These are phyloP conservation scores for Cenopis cana DNA, from an alignment of 2,888 invertebrate genomes.

Conservation along the genomic window DNA sequence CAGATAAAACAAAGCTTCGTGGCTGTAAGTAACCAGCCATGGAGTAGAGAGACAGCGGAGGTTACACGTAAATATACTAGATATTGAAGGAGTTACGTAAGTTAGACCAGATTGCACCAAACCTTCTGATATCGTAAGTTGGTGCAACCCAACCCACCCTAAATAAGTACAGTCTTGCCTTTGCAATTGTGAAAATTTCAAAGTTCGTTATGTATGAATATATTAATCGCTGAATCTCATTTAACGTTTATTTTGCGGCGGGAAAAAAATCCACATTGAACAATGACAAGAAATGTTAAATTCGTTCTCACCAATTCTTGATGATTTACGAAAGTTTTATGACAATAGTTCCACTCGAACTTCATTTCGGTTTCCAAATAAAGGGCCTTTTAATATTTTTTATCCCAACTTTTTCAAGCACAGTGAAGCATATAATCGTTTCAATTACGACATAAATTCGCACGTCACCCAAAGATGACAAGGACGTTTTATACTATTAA, in stretches of 20 bases:
- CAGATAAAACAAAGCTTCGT: slow-evolving; percentile 41
- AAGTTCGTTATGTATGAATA: too few relatives aligned
- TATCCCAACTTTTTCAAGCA: background rate
- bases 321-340: background rate
- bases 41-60: slow-evolving; percentile 3
- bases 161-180: too few relatives aligned
- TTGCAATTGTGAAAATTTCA: too few relatives aligned
- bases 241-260: too few relatives aligned
- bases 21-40: slow-evolving; percentile 33
- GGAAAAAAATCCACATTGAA: too few relatives aligned
- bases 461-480: background rate
- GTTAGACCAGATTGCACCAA: too few relatives aligned
- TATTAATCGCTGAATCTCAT: too few relatives aligned
- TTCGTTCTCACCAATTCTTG: background rate
- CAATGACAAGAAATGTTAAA: too few relatives aligned
- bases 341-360: slow-evolving; percentile 6
- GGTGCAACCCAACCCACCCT: too few relatives aligned
- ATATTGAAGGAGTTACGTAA: background rate
- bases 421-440: slow-evolving; percentile 18
- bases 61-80: background rate
- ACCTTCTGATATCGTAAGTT: too few relatives aligned
- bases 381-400: background rate
- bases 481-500: background rate
- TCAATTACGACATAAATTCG: slow-evolving; percentile 2
- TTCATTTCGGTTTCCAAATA: background rate